These are phyloP conservation scores for Sturnira hondurensis DNA, from an alignment of 2,113 vertebrate genomes.

Conservation along the genomic window DNA sequence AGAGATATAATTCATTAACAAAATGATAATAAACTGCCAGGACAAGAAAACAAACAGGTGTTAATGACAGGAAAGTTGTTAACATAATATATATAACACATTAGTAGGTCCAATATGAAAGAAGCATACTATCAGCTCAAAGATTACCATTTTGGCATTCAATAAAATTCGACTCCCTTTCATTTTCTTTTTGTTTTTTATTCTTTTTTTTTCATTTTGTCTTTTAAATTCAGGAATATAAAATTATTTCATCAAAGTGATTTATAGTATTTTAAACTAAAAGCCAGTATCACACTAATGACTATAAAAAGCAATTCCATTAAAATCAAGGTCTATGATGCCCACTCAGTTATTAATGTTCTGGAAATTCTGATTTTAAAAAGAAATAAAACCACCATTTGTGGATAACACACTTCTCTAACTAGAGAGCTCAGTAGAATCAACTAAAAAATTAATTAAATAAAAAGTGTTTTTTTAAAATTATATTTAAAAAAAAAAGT, in stretches of 20 bases:
- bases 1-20: neutral
- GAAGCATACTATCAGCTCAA: neutral
- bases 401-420: neutral
- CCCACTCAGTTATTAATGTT: neutral
- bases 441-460: neutral
- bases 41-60: neutral
- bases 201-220: too few species aligned
- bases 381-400: neutral
- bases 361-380: neutral
- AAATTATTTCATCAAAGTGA: constrained; percentile 15
- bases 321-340: neutral
- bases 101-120: neutral
- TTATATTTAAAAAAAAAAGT: neutral
- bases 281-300: neutral
- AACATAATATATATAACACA: neutral
- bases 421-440: neutral
- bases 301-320: neutral
- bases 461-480: neutral
- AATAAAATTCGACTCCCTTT: neutral
- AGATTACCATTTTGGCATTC: neutral
- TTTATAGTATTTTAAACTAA: neutral
- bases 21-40: neutral
- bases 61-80: neutral
- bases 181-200: neutral
- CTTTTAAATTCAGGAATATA: neutral